These are phyloP conservation scores for Vollenhovia emeryi DNA, from an alignment of 1,140 invertebrate species.

Conservation along the genomic window DNA sequence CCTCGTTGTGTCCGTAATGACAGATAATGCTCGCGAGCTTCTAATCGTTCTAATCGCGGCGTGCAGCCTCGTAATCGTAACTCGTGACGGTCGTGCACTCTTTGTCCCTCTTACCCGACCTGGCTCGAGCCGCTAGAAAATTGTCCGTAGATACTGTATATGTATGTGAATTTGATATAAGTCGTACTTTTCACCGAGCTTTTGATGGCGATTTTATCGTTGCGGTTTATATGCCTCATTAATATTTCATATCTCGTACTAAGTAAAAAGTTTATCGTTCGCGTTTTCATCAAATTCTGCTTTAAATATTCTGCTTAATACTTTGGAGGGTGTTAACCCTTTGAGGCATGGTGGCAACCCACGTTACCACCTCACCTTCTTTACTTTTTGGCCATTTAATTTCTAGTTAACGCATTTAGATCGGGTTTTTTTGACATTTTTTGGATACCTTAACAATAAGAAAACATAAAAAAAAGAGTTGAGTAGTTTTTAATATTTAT, in stretches of 20 bases:
- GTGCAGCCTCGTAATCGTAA: slow-evolving; percentile 65
- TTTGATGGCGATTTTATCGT: slow-evolving; percentile 17
- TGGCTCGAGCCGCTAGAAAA: slow-evolving; percentile 57
- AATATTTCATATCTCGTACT: not conserved
- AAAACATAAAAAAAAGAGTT: too few species aligned
- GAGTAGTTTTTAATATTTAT: too few species aligned
- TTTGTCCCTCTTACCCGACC: slow-evolving; percentile 64
- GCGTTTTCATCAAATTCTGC: not conserved
- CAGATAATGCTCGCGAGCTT: slow-evolving; percentile 62
- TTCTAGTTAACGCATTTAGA: too few species aligned
- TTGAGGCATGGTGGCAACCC: too few species aligned
- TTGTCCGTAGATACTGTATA: not conserved
- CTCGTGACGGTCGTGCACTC: slow-evolving; percentile 66
- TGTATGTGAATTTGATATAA: not conserved
- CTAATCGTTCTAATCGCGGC: slow-evolving; percentile 52
- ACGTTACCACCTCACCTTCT: too few species aligned
- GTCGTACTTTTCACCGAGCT: not conserved
- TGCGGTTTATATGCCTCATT: not conserved
- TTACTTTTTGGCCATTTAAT: too few species aligned
- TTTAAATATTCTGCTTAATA: not conserved
- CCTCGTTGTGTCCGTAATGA: slow-evolving; percentile 63
- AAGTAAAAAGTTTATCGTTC: not conserved
- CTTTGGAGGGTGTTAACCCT: too few species aligned
- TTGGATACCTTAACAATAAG: too few species aligned
- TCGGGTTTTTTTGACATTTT: too few species aligned